Evolutionary conservation across 2,113 vertebrate genomes (phyloP).

Genomic region (Oreochromis aureus): DNA sequence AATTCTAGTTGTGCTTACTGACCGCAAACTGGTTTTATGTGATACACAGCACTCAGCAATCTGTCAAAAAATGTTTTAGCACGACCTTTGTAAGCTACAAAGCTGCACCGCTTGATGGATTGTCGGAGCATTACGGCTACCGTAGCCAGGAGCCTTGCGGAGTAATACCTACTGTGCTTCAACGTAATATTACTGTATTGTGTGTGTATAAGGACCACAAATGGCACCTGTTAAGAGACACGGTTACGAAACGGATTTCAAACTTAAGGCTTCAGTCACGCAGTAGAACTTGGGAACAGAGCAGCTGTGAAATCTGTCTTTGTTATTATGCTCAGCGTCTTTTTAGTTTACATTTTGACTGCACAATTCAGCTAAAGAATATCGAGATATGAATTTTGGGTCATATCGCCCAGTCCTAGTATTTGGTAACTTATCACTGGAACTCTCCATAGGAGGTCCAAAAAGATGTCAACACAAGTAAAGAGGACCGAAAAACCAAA

Average conservation of each 20-base stretch:
- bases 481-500: background rate
- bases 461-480: background rate
- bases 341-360: background rate
- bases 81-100: background rate
- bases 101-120: background rate
- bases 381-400: background rate
- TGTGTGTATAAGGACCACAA: background rate
- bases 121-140: background rate
- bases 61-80: background rate
- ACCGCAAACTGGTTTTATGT: rapidly evolving
- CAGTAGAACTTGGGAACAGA: background rate
- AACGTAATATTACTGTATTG: rapidly evolving
- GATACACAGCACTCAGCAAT: background rate
- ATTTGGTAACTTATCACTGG: background rate
- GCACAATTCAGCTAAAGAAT: background rate
- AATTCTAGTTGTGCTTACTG: background rate
- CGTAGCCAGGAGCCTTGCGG: background rate
- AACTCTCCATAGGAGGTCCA: background rate
- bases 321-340: background rate
- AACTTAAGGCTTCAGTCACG: rapidly evolving
- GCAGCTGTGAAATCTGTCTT: background rate
- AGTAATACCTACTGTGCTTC: rapidly evolving
- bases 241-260: rapidly evolving
- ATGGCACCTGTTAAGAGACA: background rate
- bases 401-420: background rate